phyloP scores from a whole-genome alignment of 2,797 vertebrate genomes.

The Jordanella pulchra region DNA sequence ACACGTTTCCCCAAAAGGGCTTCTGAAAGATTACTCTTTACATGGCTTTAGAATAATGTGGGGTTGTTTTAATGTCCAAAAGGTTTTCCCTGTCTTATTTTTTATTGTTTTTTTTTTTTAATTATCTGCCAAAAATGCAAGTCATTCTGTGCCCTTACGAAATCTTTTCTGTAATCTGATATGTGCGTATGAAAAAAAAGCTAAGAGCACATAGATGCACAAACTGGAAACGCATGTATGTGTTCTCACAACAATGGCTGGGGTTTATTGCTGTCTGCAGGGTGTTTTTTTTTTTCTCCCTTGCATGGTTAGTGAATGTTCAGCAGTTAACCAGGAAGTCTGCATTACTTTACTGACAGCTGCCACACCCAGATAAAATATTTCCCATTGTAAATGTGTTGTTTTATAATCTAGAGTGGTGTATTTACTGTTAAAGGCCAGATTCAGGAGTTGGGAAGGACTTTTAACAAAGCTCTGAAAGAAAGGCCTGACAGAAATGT shows the following conservation, averaged over 20 bases:
- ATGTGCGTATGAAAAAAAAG: neutral
- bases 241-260: neutral
- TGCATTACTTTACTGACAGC: neutral
- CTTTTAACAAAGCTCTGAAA: neutral
- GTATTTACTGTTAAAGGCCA: neutral
- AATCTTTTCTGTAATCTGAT: neutral
- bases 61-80: neutral
- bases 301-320: slow-evolving; percentile 8
- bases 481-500: neutral
- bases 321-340: slow-evolving; percentile 2
- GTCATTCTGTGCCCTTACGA: neutral
- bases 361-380: slow-evolving; percentile 9
- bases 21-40: neutral
- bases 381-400: slow-evolving; percentile 6
- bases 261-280: slow-evolving; percentile 17
- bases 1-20: neutral
- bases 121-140: neutral
- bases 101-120: too few relatives aligned
- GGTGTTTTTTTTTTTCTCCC: slow-evolving; percentile 20
- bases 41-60: neutral
- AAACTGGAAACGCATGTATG: neutral
- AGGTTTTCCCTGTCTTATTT: neutral
- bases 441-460: slow-evolving; percentile 3
- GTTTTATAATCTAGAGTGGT: neutral
- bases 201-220: neutral